Percentiles rank a stretch among this genome's conserved stretches.
These are phyloP conservation scores for Danionella dracula DNA, from an alignment of 2,797 vertebrate genomes.

Conservation along the genomic window DNA sequence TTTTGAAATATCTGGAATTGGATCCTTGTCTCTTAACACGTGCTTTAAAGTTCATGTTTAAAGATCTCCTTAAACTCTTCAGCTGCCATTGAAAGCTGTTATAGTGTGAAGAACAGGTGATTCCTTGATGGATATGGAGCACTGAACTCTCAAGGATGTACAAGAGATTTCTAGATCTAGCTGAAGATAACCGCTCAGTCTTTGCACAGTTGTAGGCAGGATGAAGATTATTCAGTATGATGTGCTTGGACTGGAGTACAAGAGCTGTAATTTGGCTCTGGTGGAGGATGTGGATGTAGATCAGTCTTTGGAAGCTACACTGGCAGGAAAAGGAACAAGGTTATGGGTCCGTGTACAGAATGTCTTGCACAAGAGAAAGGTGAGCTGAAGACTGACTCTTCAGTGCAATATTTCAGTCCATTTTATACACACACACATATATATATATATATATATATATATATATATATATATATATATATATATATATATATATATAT, in stretches of 20 bases:
- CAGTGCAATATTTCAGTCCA: too few species aligned
- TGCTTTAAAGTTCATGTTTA: neutral
- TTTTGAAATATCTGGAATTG: neutral
- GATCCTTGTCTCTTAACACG: neutral
- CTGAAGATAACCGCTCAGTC: neutral
- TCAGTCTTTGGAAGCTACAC: neutral
- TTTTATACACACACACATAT: too few species aligned
- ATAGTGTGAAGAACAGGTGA: neutral
- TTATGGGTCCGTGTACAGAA: slow-evolving; percentile 39
- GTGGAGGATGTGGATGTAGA: neutral
- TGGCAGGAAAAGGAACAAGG: slow-evolving; percentile 9
- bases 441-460: too few species aligned
- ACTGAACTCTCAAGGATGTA: neutral
- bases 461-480: too few species aligned
- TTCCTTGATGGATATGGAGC: neutral
- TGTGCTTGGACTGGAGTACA: neutral
- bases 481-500: too few species aligned
- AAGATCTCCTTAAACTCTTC: neutral
- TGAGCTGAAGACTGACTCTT: slow-evolving; percentile 5
- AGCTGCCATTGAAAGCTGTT: neutral
- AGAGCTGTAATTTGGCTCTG: neutral
- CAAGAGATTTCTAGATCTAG: neutral
- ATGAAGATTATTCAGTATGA: neutral
- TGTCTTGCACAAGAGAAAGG: slow-evolving; percentile 24
- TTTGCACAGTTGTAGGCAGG: neutral